These are phyloP conservation scores for Biston betularia DNA, from an alignment of 2,888 invertebrate species.

Conservation along the genomic window DNA sequence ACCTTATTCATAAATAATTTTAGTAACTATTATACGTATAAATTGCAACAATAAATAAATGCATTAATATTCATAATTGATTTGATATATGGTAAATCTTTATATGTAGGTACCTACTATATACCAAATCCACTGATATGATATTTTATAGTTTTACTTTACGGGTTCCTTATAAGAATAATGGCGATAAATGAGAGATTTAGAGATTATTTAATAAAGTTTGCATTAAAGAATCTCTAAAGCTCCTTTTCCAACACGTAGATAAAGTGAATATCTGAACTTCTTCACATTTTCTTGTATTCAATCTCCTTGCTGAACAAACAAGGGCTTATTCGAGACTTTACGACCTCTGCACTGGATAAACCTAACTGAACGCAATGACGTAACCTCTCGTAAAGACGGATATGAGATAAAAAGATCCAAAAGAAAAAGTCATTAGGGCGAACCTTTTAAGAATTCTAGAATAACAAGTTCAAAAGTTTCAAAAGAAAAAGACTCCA, in stretches of 20 bases:
- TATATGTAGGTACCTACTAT: too few species aligned
- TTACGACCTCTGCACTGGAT: slow-evolving; percentile 14
- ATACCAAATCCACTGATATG: too few species aligned
- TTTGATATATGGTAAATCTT: too few species aligned
- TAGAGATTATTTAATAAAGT: too few species aligned
- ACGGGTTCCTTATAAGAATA: too few species aligned
- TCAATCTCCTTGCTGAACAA: background rate
- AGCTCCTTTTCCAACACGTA: background rate
- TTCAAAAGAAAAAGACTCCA: background rate
- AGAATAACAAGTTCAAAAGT: slow-evolving; percentile 17
- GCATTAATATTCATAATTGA: too few species aligned
- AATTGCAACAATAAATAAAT: too few species aligned
- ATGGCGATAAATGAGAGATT: too few species aligned
- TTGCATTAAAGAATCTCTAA: background rate
- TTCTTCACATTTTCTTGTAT: background rate
- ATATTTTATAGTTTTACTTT: too few species aligned
- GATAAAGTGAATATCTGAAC: too few species aligned
- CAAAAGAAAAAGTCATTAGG: slow-evolving; percentile 21
- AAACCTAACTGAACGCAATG: slow-evolving; percentile 8
- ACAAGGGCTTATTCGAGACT: slow-evolving; percentile 7
- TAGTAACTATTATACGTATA: too few species aligned
- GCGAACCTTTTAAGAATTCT: slow-evolving; percentile 10
- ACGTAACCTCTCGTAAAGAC: slow-evolving; percentile 19
- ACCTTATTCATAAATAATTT: too few species aligned
- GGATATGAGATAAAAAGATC: slow-evolving; percentile 8